Evolutionary conservation across 53 echinoderm and acorn worm species (phyloP), one percentile per base, ranked within the genome.

Genomic region (Echinarachnius parma): DNA sequence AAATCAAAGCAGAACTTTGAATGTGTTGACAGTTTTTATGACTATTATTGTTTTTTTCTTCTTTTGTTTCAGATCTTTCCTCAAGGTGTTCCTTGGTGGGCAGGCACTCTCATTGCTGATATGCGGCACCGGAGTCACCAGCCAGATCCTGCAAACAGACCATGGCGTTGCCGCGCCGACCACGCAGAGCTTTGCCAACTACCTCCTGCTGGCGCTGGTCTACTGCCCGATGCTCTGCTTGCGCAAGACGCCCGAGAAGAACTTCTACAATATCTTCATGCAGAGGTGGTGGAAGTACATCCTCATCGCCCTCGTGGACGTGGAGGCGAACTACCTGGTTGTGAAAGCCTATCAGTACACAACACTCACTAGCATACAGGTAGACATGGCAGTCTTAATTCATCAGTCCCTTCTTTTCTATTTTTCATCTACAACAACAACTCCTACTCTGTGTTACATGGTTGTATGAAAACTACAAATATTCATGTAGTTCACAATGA

Each of bases 301-400:
- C 45, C 61, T 91, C 7, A 82, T 95, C 2, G 95, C 95, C 0
- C 19, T 72, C 14, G 81, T 90, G 13, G 95, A 95, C 36, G 95
- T 95, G 1, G 95, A 95, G 78, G 95, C 95, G 10, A 95, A 95
- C 49, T 95, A 90, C 58, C 64, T 95, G 31, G 87, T 95, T 5
- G 95, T 95, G 22, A 95, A 95, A 61, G 95, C 95, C 9, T 95
- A 95, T 55, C 90, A 90, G 76, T 91, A 84, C 62, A 95, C 95
- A 1, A 95, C 89, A 0, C 66, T 95, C 28, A 87, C 90, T 2
- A 95, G 95, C 69, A 66, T 95, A 21, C 95, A 95, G 90, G 94
- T 93, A 65, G n/a, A n/a, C n/a, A n/a, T n/a, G n/a, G n/a, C n/a
- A n/a, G n/a, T n/a, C n/a, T n/a, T n/a, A n/a, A n/a, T n/a, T n/a